Conservation (phyloP, 2,113 vertebrate species). For the Poeciliopsis prolifica region DNA sequence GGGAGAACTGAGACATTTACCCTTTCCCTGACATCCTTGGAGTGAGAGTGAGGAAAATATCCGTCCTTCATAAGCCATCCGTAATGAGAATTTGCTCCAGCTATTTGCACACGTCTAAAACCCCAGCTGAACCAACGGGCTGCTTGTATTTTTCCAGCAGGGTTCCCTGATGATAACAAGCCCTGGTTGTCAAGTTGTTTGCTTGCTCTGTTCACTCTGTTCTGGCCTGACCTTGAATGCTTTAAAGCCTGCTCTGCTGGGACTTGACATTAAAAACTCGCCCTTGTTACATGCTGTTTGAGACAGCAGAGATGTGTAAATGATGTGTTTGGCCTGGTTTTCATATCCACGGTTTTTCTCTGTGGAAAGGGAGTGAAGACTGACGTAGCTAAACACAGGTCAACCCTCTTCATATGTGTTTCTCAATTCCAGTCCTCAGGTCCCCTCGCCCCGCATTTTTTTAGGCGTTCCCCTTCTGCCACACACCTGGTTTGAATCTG, state of each 20-base stretch:
- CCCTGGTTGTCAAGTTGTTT: conserved; percentile 31
- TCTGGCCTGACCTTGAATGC: conserved; percentile 27
- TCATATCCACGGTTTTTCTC: neutral
- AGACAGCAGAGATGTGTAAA: conserved; percentile 24
- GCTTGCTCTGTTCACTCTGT: conserved; percentile 5
- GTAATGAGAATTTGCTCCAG: conserved; percentile 58
- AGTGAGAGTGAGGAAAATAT: conserved; percentile 37
- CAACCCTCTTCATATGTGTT: no score
- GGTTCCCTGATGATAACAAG: conserved; percentile 44
- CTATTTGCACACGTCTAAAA: conserved; percentile 46
- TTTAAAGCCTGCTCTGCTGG: conserved; percentile 20
- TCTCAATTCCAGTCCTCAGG: no score
- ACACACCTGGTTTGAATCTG: no score
- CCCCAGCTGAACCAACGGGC: conserved; percentile 50
- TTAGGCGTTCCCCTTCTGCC: no score
- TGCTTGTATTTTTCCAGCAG: conserved; percentile 61
- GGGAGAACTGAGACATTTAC: conserved; percentile 47
- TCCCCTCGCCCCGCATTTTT: no score
- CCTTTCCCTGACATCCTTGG: conserved; percentile 46
- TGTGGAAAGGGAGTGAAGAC: neutral
- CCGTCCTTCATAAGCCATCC: conserved; percentile 44
- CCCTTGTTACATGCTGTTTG: conserved; percentile 35
- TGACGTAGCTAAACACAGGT: no score
- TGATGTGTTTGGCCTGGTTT: conserved; percentile 1
- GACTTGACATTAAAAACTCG: conserved; percentile 51